phyloP scores from a whole-genome alignment of 2,797 vertebrate genomes.

The Hyperoplus immaculatus region DNA sequence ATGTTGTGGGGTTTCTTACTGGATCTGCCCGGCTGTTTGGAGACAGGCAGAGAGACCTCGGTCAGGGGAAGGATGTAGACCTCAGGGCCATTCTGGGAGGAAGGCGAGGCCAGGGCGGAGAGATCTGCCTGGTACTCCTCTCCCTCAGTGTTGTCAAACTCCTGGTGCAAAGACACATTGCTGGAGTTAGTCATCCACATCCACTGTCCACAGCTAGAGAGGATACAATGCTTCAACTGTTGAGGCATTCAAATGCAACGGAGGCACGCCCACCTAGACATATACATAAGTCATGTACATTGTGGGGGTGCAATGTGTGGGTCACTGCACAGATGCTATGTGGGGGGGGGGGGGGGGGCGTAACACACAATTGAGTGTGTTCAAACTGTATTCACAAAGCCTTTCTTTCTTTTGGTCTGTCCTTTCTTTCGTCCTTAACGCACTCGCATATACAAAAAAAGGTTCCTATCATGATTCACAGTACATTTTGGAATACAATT shows the following conservation, averaged over 20 bases:
- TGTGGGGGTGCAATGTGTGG: slow-evolving; percentile 52
- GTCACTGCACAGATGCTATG: slow-evolving; percentile 39
- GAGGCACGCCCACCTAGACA: slow-evolving; percentile 63
- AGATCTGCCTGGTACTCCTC: slow-evolving; percentile 92
- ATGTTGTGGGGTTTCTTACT: slow-evolving; percentile 84
- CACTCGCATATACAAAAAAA: neutral
- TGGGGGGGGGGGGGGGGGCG: neutral
- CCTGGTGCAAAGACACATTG: slow-evolving; percentile 83
- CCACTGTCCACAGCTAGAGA: slow-evolving; percentile 36
- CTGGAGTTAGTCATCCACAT: slow-evolving; percentile 74
- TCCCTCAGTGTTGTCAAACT: slow-evolving; percentile 95
- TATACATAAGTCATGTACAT: slow-evolving; percentile 69
- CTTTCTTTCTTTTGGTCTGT: slow-evolving; percentile 26
- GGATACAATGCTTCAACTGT: slow-evolving; percentile 77
- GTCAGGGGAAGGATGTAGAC: slow-evolving; percentile 98
- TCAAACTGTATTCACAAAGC: slow-evolving; percentile 54
- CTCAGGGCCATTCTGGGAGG: slow-evolving; percentile 91
- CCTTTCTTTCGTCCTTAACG: slow-evolving; percentile 6
- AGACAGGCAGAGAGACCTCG: slow-evolving; percentile 94
- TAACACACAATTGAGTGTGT: slow-evolving; percentile 45
- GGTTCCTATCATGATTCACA: neutral
- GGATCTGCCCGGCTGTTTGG: slow-evolving; percentile 95
- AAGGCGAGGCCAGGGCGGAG: slow-evolving; percentile 90
- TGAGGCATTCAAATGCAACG: slow-evolving; percentile 51
- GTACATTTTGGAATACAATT: neutral